Percentiles rank a stretch among this genome's conserved stretches.
Evolutionary conservation across 2,113 vertebrate genomes (phyloP).

Genomic region (Apaloderma vittatum): DNA sequence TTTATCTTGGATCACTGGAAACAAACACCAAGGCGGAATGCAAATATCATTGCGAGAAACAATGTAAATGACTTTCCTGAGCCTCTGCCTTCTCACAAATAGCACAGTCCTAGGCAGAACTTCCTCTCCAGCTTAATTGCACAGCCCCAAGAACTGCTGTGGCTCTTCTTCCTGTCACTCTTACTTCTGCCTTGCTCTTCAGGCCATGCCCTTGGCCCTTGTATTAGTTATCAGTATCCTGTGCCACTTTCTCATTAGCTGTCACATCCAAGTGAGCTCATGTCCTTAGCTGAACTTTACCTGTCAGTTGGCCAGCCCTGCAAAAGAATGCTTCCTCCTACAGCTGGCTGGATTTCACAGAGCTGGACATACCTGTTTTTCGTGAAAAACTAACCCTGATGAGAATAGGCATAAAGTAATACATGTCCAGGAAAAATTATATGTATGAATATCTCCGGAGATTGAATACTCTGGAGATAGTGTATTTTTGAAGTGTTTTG

Average conservation of each 20-base stretch:
- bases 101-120: background rate
- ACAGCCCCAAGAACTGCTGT: background rate
- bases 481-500: background rate
- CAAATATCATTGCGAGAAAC: background rate
- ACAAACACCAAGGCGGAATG: background rate
- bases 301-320: background rate
- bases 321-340: background rate
- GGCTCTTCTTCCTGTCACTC: background rate
- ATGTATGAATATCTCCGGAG: background rate
- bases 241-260: background rate
- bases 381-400: background rate
- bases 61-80: background rate
- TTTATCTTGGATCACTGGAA: background rate
- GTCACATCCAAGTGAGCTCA: background rate
- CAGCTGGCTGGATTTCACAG: background rate
- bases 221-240: background rate
- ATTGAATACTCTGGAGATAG: background rate
- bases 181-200: background rate
- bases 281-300: background rate
- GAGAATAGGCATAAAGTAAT: background rate
- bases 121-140: background rate
- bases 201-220: background rate
- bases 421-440: background rate
- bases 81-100: background rate
- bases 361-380: background rate